phyloP scores from a whole-genome alignment of 2,797 vertebrate species.

The Sebastes oblongus region DNA sequence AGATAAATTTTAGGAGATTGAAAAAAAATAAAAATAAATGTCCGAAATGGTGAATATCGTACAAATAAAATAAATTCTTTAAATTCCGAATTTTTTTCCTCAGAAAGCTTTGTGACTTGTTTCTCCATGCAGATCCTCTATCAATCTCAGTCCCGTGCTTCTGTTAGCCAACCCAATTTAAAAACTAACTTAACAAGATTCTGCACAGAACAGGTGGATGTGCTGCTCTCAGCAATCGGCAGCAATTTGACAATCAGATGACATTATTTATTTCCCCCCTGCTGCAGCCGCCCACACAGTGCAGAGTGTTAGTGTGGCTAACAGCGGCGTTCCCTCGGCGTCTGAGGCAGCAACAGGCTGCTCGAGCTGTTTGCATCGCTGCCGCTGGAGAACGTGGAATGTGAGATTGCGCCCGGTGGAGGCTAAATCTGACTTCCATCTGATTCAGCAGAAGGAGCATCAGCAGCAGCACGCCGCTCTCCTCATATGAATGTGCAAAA shows the following conservation, averaged over 20 bases:
- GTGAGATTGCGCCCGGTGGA: neutral
- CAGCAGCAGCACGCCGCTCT: neutral
- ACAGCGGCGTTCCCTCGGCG: neutral
- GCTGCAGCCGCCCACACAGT: neutral
- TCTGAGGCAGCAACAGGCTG: neutral
- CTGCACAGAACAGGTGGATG: neutral
- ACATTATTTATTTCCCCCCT: neutral
- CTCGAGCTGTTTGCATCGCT: neutral
- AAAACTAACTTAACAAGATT: neutral
- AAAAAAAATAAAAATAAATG: neutral
- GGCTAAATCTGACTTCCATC: slow-evolving; percentile 5
- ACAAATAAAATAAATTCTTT: neutral
- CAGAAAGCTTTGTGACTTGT: neutral
- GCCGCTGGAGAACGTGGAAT: neutral
- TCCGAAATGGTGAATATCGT: neutral
- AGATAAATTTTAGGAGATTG: neutral
- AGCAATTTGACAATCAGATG: neutral
- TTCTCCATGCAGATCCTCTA: neutral
- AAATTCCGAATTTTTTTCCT: neutral
- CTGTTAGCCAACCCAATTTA: neutral
- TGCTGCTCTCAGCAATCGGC: slow-evolving; percentile 1
- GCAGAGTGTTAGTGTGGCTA: neutral
- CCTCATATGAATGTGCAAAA: slow-evolving; percentile 46
- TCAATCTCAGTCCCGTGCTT: neutral
- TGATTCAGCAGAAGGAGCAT: slow-evolving; percentile 33